These are phyloP conservation scores for Falco novaeseelandiae DNA, from an alignment of 2,797 vertebrate genomes.

Conservation along the genomic window DNA sequence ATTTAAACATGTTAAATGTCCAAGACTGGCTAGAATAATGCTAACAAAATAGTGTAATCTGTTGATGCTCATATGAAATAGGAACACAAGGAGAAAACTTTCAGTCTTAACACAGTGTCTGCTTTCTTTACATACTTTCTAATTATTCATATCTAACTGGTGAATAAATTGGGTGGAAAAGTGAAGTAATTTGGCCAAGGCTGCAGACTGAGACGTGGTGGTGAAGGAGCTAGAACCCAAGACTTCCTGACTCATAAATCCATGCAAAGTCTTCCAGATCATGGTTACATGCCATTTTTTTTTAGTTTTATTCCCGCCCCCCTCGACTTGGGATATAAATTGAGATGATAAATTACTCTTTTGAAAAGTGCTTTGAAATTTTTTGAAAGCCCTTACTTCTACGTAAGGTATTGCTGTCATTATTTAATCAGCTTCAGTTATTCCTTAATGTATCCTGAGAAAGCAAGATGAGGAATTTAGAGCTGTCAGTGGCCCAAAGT, in stretches of 20 bases:
- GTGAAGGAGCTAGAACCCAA: background rate
- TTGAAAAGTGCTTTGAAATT: background rate
- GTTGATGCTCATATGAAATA: background rate
- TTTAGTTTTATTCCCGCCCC: background rate
- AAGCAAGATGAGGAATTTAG: background rate
- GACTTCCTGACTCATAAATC: constrained; percentile 21
- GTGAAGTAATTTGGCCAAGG: constrained; percentile 20
- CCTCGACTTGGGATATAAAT: background rate
- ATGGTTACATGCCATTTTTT: background rate
- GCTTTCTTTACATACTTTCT: background rate
- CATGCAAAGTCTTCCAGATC: background rate
- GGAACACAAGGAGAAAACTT: background rate
- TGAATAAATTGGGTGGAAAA: constrained; percentile 38
- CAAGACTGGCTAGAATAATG: background rate
- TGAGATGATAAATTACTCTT: background rate
- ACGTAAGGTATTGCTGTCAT: background rate
- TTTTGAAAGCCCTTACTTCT: background rate
- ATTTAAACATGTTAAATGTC: background rate
- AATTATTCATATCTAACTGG: constrained; percentile 20
- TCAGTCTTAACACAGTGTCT: background rate
- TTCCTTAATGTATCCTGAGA: background rate
- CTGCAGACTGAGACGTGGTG: background rate
- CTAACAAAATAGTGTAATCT: background rate
- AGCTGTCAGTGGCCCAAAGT: background rate
- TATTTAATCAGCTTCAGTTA: background rate